Percentiles rank a stretch among this genome's conserved stretches.
phyloP scores from a whole-genome alignment of 2,888 invertebrate species.

The Neoascia interrupta region DNA sequence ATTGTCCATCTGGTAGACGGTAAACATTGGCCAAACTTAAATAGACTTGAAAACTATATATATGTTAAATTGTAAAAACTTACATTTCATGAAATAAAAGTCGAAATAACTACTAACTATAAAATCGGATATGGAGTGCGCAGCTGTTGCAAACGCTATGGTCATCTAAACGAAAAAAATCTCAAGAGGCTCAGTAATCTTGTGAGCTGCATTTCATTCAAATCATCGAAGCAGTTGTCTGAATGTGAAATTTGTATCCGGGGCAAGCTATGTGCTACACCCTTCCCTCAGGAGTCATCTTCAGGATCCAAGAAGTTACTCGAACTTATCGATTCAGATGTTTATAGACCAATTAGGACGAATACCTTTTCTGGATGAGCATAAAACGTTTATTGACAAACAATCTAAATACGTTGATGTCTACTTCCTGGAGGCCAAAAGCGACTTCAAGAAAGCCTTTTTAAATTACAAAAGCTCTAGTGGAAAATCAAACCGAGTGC shows the following conservation, averaged over 20 bases:
- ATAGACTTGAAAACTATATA: too few relatives aligned
- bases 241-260: slow-evolving; percentile 24
- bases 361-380: neutral
- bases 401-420: slow-evolving; percentile 32
- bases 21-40: too few relatives aligned
- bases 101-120: too few relatives aligned
- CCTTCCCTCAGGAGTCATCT: slow-evolving; percentile 8
- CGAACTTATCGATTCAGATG: slow-evolving; percentile 11
- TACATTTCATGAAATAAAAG: too few relatives aligned
- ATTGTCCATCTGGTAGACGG: too few relatives aligned
- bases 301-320: neutral
- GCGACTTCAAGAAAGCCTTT: slow-evolving; percentile 12
- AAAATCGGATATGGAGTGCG: too few relatives aligned
- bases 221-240: neutral
- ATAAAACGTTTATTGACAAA: slow-evolving; percentile 15
- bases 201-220: neutral
- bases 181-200: neutral
- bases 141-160: neutral
- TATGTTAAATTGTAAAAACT: too few relatives aligned
- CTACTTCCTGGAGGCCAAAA: slow-evolving; percentile 65
- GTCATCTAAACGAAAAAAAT: neutral
- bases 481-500: slow-evolving; percentile 35
- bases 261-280: slow-evolving; percentile 24
- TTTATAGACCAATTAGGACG: too few relatives aligned
- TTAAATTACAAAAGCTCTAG: slow-evolving; percentile 8